phyloP scores from a whole-genome alignment of 2,888 invertebrate genomes.

The Syrphus vitripennis region DNA sequence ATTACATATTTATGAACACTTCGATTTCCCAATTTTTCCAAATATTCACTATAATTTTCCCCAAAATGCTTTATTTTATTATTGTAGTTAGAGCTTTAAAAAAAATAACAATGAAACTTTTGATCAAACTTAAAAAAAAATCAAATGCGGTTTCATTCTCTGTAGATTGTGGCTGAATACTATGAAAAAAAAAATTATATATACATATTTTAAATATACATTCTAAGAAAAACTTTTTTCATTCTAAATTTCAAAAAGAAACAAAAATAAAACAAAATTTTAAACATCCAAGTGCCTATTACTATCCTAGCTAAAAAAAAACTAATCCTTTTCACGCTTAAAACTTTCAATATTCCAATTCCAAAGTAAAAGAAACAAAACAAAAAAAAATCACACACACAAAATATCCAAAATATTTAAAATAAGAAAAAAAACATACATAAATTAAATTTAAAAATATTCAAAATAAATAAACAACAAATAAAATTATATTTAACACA shows the following conservation, averaged over 20 bases:
- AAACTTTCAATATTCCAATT: conserved; percentile 20
- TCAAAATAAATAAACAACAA: conserved; percentile 15
- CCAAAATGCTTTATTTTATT: not conserved
- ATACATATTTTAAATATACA: conserved; percentile 31
- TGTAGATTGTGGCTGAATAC: conserved; percentile 28
- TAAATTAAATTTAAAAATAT: conserved; percentile 7
- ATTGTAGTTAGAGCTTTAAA: conserved; percentile 39
- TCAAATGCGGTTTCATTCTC: conserved; percentile 56
- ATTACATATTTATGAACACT: not conserved
- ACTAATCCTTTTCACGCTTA: conserved; percentile 31
- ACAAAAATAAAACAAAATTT: not conserved
- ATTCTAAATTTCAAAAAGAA: not conserved
- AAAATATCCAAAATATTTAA: not conserved
- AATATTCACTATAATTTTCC: not conserved
- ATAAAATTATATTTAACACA: not conserved
- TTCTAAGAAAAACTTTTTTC: not conserved
- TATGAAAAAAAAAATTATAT: not conserved
- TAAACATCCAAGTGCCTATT: conserved; percentile 66
- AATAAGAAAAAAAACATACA: not conserved
- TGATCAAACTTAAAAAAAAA: not conserved
- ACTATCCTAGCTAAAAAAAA: conserved; percentile 56
- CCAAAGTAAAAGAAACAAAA: not conserved
- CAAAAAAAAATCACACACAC: not conserved
- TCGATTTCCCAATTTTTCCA: not conserved
- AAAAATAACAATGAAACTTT: conserved; percentile 33